Percentiles rank a stretch among this genome's conserved stretches.
Conservation (phyloP, 2,113 vertebrate species). For the Myrmecophaga tridactyla region DNA sequence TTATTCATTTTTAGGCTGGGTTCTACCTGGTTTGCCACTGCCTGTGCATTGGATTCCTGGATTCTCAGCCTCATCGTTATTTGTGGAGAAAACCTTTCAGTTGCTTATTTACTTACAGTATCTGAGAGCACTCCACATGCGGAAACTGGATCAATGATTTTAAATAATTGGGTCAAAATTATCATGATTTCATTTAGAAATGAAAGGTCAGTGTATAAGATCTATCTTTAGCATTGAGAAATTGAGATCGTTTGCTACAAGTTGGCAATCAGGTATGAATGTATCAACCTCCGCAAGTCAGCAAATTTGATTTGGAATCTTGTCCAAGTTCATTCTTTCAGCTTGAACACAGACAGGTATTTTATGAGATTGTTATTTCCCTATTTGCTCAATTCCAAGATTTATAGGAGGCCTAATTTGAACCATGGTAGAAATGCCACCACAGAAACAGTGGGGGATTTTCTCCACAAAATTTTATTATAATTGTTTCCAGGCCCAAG, state of each 20-base stretch:
- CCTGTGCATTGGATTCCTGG: background rate
- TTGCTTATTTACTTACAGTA: slow-evolving; percentile 26
- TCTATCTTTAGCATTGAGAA: slow-evolving; percentile 6
- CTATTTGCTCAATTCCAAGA: slow-evolving; percentile 61
- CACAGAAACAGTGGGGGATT: slow-evolving; percentile 30
- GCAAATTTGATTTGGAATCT: slow-evolving; percentile 48
- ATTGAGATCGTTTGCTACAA: background rate
- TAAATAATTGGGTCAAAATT: background rate
- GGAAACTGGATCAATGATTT: background rate
- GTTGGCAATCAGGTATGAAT: slow-evolving; percentile 3
- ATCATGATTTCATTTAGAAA: slow-evolving; percentile 31
- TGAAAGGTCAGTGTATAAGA: background rate
- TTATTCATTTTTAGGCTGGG: background rate
- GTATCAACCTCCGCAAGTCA: background rate
- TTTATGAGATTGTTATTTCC: slow-evolving; percentile 56
- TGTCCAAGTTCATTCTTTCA: slow-evolving; percentile 26
- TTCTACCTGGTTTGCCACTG: background rate
- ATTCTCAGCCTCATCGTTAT: background rate
- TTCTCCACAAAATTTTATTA: slow-evolving; percentile 64
- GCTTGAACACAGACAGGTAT: slow-evolving; percentile 53
- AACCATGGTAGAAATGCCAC: slow-evolving; percentile 61
- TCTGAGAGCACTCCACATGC: background rate
- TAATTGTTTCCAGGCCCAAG: slow-evolving; percentile 69
- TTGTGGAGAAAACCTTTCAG: background rate
- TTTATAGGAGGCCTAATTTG: slow-evolving; percentile 66